Percentiles rank a stretch among this genome's conserved stretches.
phyloP scores from a whole-genome alignment of 2,113 vertebrate genomes.

The Ginglymostoma cirratum region DNA sequence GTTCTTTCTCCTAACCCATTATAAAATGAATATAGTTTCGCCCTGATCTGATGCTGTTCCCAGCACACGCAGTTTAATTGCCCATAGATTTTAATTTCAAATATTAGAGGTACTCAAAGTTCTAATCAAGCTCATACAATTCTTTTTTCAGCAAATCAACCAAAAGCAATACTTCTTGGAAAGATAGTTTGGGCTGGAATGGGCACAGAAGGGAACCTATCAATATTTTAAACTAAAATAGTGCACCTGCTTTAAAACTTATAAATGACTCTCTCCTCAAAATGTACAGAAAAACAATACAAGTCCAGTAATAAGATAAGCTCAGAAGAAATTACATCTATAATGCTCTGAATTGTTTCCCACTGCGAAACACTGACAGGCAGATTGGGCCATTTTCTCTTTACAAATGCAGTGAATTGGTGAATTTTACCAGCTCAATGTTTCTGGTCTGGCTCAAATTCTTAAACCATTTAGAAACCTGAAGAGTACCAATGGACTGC shows the following conservation, averaged over 20 bases:
- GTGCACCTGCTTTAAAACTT: neutral
- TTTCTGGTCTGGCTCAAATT: neutral
- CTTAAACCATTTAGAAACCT: neutral
- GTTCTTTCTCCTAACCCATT: neutral
- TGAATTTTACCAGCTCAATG: neutral
- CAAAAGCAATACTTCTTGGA: neutral
- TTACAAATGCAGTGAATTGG: neutral
- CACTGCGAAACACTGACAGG: neutral
- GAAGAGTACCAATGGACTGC: neutral
- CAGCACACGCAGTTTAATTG: neutral
- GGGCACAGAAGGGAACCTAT: neutral
- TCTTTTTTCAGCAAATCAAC: neutral
- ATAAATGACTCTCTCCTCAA: neutral
- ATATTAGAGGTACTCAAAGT: neutral
- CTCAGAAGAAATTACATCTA: neutral
- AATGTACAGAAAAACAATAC: neutral
- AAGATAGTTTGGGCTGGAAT: neutral
- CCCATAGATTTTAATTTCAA: neutral
- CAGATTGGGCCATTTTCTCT: neutral
- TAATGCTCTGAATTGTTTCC: neutral
- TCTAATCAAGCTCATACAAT: neutral
- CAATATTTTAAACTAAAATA: neutral
- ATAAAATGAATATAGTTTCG: neutral
- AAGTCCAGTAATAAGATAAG: neutral
- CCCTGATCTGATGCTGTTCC: neutral